Evolutionary conservation across 37 sponge, comb jelly and placozoan species (phyloP), one percentile per base, ranked within the genome.

Genomic region (Petrosia ficiformis): DNA sequence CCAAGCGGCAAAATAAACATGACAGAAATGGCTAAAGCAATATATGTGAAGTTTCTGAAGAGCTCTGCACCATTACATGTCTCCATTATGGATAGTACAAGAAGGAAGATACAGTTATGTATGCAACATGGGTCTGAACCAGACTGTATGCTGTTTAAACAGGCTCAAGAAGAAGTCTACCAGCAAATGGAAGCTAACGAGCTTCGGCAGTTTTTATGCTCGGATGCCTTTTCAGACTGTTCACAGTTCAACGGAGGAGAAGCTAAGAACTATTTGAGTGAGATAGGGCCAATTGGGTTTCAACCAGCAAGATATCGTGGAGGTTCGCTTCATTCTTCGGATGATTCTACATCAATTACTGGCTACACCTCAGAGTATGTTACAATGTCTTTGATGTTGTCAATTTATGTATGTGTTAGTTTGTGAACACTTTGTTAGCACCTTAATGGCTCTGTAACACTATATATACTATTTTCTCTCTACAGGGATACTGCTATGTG

Each of bases 331-430:
- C 86, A 80, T 32, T 79, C 80, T 0, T 74, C 80, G 4, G 86
- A 85, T 24, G 86, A 86, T 58, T 86, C 86, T 1, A 73, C 79
- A 32, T 79, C 80, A 19, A 11, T 79, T 3, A 48, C 86, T 25
- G 78, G 79, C 59, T 76, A 43, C 73, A 61, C 78, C 5, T 71
- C 84, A 4, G 84, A 84, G 84, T 84, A 71, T 72, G 84, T 77
- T 26, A 33, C 31, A 56, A 22, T 54, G 39, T 48, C 39, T 30
- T 6, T 38, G n/a, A n/a, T n/a, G n/a, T n/a, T n/a, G n/a, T n/a
- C n/a, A n/a, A n/a, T n/a, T n/a, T n/a, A n/a, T n/a, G n/a, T n/a
- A n/a, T n/a, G n/a, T n/a, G n/a, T n/a, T n/a, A n/a, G n/a, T n/a
- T n/a, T n/a, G n/a, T 71, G 24, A 28, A 48, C 54, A 8, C 14